Conservation (phyloP, 2,113 vertebrate species). For the Argyrosomus japonicus region DNA sequence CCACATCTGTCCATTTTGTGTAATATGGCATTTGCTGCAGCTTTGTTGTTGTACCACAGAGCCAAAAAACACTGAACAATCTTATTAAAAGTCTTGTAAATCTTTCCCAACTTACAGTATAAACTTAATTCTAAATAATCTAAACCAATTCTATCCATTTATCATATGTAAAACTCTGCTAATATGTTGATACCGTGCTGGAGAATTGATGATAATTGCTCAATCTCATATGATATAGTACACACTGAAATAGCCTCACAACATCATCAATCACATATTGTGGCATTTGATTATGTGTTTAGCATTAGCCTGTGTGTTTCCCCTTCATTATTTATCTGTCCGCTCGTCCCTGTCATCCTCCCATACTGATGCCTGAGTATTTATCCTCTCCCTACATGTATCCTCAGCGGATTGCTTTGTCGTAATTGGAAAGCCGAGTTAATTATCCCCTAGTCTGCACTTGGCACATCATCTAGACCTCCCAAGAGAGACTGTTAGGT, state of each 20-base stretch:
- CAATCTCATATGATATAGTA: not conserved
- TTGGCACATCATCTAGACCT: constrained; percentile 76
- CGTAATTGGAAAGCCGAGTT: constrained; percentile 83
- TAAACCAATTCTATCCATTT: not conserved
- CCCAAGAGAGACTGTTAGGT: constrained; percentile 69
- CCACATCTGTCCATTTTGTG: constrained; percentile 5
- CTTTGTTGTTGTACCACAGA: not conserved
- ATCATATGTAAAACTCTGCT: not conserved
- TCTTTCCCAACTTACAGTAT: not conserved
- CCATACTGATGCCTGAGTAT: constrained; percentile 56
- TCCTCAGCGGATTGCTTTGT: constrained; percentile 72
- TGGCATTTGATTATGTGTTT: constrained; percentile 22
- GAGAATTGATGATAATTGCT: not conserved
- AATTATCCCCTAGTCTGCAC: constrained; percentile 79
- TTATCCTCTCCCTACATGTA: constrained; percentile 69
- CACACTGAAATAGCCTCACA: too few relatives aligned
- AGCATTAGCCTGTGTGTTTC: constrained; percentile 33
- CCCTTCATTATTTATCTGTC: constrained; percentile 50
- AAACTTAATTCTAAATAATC: not conserved
- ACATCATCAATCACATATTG: constrained; percentile 4
- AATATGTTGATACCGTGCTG: not conserved
- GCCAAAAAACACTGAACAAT: not conserved
- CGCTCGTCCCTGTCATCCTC: constrained; percentile 37
- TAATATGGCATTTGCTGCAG: not conserved
- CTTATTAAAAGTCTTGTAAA: too few relatives aligned